phyloP scores from a whole-genome alignment of 1,140 invertebrate species.

The Drosophila watanabei region DNA sequence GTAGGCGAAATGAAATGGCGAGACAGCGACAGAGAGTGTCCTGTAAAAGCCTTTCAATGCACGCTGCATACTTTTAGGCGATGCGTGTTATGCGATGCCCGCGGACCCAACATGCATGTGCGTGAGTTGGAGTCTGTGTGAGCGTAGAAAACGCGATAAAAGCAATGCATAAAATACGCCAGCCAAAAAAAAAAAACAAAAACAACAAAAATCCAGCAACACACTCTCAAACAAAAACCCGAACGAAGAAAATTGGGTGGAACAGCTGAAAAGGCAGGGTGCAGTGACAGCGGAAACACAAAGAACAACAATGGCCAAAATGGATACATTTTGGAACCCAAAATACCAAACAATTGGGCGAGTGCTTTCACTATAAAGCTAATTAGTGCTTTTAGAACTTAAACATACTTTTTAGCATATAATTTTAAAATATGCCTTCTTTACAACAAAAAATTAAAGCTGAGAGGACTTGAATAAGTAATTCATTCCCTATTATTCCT shows the following conservation, averaged over 20 bases:
- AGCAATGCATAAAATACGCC: slow-evolving; percentile 78
- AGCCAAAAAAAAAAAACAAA: slow-evolving; percentile 7
- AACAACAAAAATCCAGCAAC: neutral
- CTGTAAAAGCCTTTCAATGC: slow-evolving; percentile 81
- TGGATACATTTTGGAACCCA: slow-evolving; percentile 10
- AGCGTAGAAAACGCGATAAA: slow-evolving; percentile 81
- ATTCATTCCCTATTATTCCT: neutral
- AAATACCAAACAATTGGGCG: slow-evolving; percentile 3
- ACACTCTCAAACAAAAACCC: slow-evolving; percentile 17
- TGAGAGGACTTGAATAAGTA: neutral
- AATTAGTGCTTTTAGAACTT: neutral
- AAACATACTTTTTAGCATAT: too few species aligned
- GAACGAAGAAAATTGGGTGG: slow-evolving; percentile 35
- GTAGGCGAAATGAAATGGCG: neutral
- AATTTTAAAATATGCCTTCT: too few species aligned
- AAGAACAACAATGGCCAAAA: slow-evolving; percentile 19
- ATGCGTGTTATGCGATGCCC: slow-evolving; percentile 57
- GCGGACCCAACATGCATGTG: slow-evolving; percentile 14
- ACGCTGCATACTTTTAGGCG: slow-evolving; percentile 78
- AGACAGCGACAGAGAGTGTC: slow-evolving; percentile 43
- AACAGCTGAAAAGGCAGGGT: neutral
- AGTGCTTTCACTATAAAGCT: neutral
- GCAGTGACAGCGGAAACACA: slow-evolving; percentile 1
- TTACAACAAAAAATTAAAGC: neutral
- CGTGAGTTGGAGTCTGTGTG: slow-evolving; percentile 22